Percentiles rank a stretch among this genome's conserved stretches.
Evolutionary conservation across 2,797 vertebrate genomes (phyloP).

Genomic region (Anas bahamensis): DNA sequence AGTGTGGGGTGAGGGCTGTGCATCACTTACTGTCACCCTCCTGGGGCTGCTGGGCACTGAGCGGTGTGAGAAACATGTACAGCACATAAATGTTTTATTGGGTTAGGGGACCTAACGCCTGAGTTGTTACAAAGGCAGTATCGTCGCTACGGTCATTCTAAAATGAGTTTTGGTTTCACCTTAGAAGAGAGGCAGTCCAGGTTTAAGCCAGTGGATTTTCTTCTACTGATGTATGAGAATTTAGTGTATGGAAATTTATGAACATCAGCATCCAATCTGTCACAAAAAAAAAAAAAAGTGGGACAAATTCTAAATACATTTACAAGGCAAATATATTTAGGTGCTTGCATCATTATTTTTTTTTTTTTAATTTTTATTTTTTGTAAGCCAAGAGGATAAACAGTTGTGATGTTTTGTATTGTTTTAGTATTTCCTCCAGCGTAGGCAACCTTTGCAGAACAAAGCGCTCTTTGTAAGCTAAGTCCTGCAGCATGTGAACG

Average conservation of each 20-base stretch:
- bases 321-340: background rate
- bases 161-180: constrained; percentile 42
- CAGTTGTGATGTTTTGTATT: constrained; percentile 30
- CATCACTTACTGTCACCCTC: background rate
- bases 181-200: background rate
- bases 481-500: constrained; percentile 34
- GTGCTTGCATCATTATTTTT: background rate
- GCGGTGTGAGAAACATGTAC: background rate
- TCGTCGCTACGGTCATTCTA: background rate
- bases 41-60: background rate
- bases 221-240: background rate
- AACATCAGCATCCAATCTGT: background rate
- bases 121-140: background rate
- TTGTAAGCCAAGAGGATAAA: background rate
- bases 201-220: background rate
- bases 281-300: background rate
- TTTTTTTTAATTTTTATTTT: background rate
- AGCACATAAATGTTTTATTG: background rate
- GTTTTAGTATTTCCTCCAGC: constrained; percentile 2
- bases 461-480: constrained; percentile 50
- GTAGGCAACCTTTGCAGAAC: constrained; percentile 46
- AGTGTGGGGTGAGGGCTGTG: background rate
- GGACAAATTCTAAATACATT: background rate
- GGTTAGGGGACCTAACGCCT: background rate
- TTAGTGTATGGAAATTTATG: background rate